phyloP scores from a whole-genome alignment of 2,113 vertebrate species.

The Terrapene triunguis region DNA sequence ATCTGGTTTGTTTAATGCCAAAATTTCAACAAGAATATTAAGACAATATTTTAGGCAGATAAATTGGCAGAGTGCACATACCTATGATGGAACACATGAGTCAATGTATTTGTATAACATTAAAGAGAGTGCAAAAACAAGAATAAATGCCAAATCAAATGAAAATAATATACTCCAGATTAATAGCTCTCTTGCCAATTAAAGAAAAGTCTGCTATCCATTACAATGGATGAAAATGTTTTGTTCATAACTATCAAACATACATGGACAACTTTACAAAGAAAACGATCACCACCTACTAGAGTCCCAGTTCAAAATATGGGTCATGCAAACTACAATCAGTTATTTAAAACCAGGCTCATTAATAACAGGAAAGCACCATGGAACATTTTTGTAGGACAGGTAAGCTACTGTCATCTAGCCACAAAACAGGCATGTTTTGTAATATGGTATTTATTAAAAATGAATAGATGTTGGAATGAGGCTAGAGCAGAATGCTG shows the following conservation, averaged over 20 bases:
- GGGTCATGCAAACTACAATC: background rate
- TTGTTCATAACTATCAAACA: constrained; percentile 22
- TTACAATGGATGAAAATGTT: constrained; percentile 9
- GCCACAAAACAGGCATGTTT: background rate
- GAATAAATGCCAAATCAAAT: constrained; percentile 22
- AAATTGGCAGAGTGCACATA: constrained; percentile 25
- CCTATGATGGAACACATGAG: constrained; percentile 33
- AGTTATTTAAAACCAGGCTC: background rate
- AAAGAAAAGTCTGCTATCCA: constrained; percentile 36
- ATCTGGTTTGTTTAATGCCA: constrained; percentile 47
- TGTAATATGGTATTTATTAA: background rate
- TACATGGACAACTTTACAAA: constrained; percentile 11
- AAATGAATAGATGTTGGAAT: background rate
- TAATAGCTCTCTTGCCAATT: constrained; percentile 29
- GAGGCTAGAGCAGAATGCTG: background rate
- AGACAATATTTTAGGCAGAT: constrained; percentile 4
- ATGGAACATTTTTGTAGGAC: background rate
- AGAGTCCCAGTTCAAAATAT: background rate
- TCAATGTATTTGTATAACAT: background rate
- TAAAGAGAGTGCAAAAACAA: background rate
- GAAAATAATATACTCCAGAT: constrained; percentile 39
- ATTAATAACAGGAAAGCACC: background rate
- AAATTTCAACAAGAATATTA: constrained; percentile 27
- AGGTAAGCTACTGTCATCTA: background rate
- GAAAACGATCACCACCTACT: background rate